Percentiles rank a stretch among this genome's conserved stretches.
phyloP scores from a whole-genome alignment of 2,797 vertebrate genomes.

The Schizothorax lantsangensis region DNA sequence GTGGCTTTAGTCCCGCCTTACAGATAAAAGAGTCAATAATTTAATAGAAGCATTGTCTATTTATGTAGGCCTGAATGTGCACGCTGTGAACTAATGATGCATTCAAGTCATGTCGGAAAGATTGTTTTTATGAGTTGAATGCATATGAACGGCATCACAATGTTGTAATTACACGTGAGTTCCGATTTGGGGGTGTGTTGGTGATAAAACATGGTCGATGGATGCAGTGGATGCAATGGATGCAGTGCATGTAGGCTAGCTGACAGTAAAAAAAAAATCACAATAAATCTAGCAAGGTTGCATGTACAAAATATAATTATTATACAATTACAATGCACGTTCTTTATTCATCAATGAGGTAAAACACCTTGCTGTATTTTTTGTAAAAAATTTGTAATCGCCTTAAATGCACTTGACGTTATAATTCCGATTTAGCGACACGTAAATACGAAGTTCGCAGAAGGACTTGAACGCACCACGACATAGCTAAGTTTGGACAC shows the following conservation, averaged over 20 bases:
- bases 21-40: background rate
- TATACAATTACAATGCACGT: background rate
- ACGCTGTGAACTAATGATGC: background rate
- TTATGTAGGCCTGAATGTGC: background rate
- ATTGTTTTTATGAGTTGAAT: background rate
- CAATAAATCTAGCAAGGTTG: background rate
- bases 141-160: background rate
- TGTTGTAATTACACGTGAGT: too few species aligned
- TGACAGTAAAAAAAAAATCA: background rate
- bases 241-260: background rate
- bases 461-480: background rate
- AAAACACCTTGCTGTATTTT: background rate
- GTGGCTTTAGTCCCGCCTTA: background rate
- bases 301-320: background rate
- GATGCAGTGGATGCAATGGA: background rate
- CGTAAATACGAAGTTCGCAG: background rate
- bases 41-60: background rate
- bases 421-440: background rate
- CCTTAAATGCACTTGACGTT: background rate
- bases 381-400: background rate
- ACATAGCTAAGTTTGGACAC: background rate
- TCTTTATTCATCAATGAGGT: background rate
- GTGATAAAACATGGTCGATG: background rate
- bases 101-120: background rate
- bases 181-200: background rate